Evolutionary conservation across 2,797 vertebrate species (phyloP).

Genomic region (Pangasius larnaudii): DNA sequence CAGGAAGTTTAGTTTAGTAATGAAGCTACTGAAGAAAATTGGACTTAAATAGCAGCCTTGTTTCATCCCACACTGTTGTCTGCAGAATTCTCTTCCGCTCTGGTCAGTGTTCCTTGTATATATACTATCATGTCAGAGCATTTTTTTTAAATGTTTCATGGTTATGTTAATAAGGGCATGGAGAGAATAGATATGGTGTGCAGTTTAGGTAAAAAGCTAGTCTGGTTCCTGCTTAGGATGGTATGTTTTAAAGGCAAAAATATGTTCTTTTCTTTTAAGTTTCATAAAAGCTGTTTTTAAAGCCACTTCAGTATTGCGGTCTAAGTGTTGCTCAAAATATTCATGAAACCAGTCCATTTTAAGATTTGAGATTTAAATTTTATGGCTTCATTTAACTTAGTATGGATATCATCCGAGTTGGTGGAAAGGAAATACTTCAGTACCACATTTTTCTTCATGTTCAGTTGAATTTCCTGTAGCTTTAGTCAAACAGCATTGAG

Average conservation of each 20-base stretch:
- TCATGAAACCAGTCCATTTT: no score
- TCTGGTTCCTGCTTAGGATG: background rate
- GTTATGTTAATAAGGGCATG: background rate
- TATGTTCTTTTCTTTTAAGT: background rate
- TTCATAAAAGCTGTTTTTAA: background rate
- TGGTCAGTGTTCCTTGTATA: background rate
- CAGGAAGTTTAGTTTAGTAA: conserved; percentile 8
- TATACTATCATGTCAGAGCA: background rate
- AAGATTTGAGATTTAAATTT: background rate
- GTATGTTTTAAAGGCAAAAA: background rate
- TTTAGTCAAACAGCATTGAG: background rate
- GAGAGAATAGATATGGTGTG: background rate
- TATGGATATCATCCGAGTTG: background rate
- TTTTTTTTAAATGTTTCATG: background rate
- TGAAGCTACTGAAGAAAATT: background rate
- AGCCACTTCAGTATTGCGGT: background rate
- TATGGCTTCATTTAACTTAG: background rate
- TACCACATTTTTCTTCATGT: background rate
- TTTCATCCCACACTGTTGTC: background rate
- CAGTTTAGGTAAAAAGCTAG: background rate
- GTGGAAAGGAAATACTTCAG: background rate
- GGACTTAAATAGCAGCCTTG: background rate
- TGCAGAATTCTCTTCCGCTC: background rate
- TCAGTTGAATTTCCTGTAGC: background rate
- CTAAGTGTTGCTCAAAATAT: background rate